Conservation (phyloP, 2,888 invertebrate species). For the Lochmaea crataegi region DNA sequence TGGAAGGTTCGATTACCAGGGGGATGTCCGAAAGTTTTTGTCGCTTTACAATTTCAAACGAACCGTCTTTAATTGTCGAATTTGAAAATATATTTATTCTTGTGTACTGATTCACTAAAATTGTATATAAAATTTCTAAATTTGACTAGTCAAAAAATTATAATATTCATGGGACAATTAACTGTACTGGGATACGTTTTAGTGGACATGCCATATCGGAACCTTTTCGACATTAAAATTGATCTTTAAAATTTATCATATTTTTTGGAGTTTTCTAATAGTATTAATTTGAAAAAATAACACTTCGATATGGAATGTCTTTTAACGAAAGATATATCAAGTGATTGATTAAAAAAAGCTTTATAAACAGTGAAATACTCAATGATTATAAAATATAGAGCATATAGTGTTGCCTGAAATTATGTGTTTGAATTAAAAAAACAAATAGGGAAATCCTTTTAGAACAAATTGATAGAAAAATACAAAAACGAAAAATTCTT, state of each 20-base stretch:
- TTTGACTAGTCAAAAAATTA: conserved; percentile 26
- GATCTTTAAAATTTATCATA: neutral
- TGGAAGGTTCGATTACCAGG: neutral
- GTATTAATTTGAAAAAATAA: neutral
- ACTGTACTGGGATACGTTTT: neutral
- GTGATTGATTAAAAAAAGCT: conserved; percentile 32
- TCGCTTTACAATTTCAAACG: too few species aligned
- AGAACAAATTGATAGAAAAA: conserved; percentile 1
- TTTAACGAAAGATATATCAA: conserved; percentile 25
- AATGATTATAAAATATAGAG: conserved; percentile 27
- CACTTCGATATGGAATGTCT: conserved; percentile 11
- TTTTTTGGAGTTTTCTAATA: too few species aligned
- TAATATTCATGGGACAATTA: neutral
- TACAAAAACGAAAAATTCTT: too few species aligned
- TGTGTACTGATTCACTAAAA: too few species aligned
- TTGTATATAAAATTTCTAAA: conserved; percentile 1
- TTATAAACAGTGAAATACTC: conserved; percentile 36
- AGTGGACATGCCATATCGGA: neutral
- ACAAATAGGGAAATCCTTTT: conserved; percentile 3
- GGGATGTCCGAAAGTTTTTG: too few species aligned
- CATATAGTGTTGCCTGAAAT: conserved; percentile 20
- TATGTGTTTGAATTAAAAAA: conserved; percentile 18
- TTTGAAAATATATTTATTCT: neutral
- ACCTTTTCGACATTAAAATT: neutral
- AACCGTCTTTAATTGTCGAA: neutral